These are phyloP conservation scores for Lordiphosa stackelbergi DNA, from an alignment of 1,140 invertebrate genomes.

Conservation along the genomic window DNA sequence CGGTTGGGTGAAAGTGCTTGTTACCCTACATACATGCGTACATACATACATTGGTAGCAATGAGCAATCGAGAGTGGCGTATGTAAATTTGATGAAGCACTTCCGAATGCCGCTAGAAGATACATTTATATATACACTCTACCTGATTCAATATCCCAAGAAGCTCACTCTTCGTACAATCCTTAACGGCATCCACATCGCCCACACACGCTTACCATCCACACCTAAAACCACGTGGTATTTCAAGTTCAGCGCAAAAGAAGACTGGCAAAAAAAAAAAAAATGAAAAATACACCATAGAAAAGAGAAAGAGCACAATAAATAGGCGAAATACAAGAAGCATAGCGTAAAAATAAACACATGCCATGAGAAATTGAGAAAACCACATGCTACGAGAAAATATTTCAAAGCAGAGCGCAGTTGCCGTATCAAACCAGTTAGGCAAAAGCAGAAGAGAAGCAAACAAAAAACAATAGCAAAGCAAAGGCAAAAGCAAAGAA, in stretches of 20 bases:
- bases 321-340: constrained; percentile 50
- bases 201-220: constrained; percentile 19
- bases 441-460: constrained; percentile 23
- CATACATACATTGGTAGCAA: background rate
- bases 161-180: constrained; percentile 23
- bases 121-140: constrained; percentile 1
- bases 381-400: constrained; percentile 69
- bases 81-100: constrained; percentile 68
- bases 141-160: constrained; percentile 31
- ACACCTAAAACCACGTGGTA: constrained; percentile 62
- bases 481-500: constrained; percentile 43
- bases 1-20: constrained; percentile 12
- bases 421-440: constrained; percentile 39
- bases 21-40: too few relatives aligned
- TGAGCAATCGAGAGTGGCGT: constrained; percentile 21
- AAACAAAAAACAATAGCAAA: constrained; percentile 37
- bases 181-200: constrained; percentile 31
- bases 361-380: constrained; percentile 56
- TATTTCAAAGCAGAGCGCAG: constrained; percentile 31
- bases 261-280: constrained; percentile 34
- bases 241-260: constrained; percentile 60
- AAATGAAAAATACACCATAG: constrained; percentile 31
- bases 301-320: constrained; percentile 54
- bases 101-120: constrained; percentile 54
- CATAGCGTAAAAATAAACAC: constrained; percentile 36